A percentile compares a stretch with the other conserved stretches of the same genome.
These are phyloP conservation scores for Tachycineta bicolor DNA, from an alignment of 2,113 vertebrate genomes.

Conservation along the genomic window DNA sequence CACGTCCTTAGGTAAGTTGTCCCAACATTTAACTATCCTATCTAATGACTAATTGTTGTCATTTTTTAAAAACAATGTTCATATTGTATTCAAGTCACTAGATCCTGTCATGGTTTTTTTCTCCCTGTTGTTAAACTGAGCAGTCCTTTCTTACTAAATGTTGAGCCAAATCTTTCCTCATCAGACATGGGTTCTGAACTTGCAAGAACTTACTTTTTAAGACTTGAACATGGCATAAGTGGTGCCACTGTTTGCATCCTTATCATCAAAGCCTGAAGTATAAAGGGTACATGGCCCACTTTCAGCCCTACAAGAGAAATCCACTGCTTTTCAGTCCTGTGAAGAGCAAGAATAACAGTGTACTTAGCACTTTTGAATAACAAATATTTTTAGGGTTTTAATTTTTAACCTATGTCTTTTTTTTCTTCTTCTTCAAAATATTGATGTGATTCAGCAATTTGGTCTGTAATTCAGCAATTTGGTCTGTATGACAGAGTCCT, in stretches of 20 bases:
- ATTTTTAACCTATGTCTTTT: neutral
- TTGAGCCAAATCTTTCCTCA: neutral
- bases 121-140: neutral
- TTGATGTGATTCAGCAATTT: neutral
- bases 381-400: neutral
- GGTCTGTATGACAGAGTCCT: neutral
- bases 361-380: neutral
- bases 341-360: neutral
- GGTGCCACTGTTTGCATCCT: neutral
- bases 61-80: neutral
- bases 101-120: accelerated
- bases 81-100: neutral
- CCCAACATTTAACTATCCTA: neutral
- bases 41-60: neutral
- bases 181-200: neutral
- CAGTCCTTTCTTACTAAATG: neutral
- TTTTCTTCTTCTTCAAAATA: neutral
- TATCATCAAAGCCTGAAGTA: neutral
- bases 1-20: neutral
- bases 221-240: neutral
- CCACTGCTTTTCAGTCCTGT: neutral
- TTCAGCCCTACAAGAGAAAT: neutral
- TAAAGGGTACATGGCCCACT: neutral
- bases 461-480: neutral
- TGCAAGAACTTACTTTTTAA: neutral